These are phyloP conservation scores for Drosophila sechellia DNA, from an alignment of 1,140 invertebrate species.

Conservation along the genomic window DNA sequence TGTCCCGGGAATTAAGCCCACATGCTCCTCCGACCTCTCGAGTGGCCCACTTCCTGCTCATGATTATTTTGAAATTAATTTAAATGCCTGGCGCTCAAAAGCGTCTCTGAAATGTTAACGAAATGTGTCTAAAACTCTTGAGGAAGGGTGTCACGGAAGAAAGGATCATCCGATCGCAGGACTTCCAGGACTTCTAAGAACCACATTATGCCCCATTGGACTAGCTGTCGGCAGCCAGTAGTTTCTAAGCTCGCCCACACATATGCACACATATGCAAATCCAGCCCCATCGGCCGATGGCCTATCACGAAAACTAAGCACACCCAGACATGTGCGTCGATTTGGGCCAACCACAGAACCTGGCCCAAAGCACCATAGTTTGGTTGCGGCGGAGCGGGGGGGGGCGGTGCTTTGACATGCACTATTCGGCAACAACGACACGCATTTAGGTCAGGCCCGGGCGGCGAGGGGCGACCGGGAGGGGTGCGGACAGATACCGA, in stretches of 20 bases:
- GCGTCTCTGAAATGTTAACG: neutral
- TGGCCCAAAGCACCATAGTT: conserved; percentile 8
- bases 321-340: conserved; percentile 41
- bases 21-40: neutral
- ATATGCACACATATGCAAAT: conserved; percentile 72
- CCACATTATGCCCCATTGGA: conserved; percentile 5
- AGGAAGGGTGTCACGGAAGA: too few species aligned
- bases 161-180: too few species aligned
- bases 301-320: conserved; percentile 75
- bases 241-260: conserved; percentile 53
- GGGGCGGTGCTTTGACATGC: conserved; percentile 32
- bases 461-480: neutral
- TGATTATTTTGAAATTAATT: conserved; percentile 82
- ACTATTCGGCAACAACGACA: conserved; percentile 71
- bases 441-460: conserved; percentile 68
- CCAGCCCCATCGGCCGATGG: conserved; percentile 45
- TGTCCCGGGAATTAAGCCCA: conserved; percentile 24
- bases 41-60: conserved; percentile 47
- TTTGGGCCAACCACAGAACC: conserved; percentile 39
- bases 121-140: neutral
- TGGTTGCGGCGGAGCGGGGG: neutral
- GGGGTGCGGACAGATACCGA: conserved; percentile 32
- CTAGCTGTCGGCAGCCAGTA: conserved; percentile 6
- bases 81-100: conserved; percentile 50
- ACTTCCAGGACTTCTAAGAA: too few species aligned